Evolutionary conservation across 2,113 vertebrate species (phyloP), one percentile per base, ranked within the genome.

Genomic region (Oncorhynchus keta): DNA sequence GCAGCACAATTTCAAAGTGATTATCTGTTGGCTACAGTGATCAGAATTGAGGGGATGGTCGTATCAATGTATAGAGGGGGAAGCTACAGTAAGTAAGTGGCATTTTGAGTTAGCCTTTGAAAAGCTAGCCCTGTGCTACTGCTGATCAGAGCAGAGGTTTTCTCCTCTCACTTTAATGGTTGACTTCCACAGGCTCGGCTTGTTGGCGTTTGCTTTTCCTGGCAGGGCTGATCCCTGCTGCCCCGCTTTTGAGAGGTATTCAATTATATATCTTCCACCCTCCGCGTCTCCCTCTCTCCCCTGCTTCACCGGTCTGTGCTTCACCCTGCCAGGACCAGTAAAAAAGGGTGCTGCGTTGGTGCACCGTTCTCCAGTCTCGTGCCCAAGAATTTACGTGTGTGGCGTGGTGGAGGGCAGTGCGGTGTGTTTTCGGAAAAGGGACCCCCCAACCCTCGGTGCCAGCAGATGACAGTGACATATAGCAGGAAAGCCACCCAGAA

Each of bases 401-500:
- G 57, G 88, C 82, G 83, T 84, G 85, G 85, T 87, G 85, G 85
- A 77, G 86, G 62, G 55, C 76, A 85, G 79, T 84, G 81, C 32
- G 68, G 79, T 28, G 83, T 86, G 85, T 89, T 90, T 91, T 88
- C 79, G 78, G 88, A 87, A 86, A 85, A 83, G 79, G 87, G 86
- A 85, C 85, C 89, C 88, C 87, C 79, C 74, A 48, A 84, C 83
- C 86, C 82, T 73, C 81, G 68, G 86, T 92, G 90, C 91, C 91
- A 92, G 82, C 90, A 89, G 87, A 93, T 92, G 93, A 93, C 91
- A 93, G 87, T 92, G 92, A 93, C 92, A 91, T 92, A 92, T 88
- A 90, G 88, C 91, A 92, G 92, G 84, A 92, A 89, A 93, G 92
- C 93, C 93, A 93, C 93, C 92, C 93, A 92, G 92, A 89, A 93